Conservation (phyloP, 1,140 invertebrate species). For the Drosophila mojavensis region DNA sequence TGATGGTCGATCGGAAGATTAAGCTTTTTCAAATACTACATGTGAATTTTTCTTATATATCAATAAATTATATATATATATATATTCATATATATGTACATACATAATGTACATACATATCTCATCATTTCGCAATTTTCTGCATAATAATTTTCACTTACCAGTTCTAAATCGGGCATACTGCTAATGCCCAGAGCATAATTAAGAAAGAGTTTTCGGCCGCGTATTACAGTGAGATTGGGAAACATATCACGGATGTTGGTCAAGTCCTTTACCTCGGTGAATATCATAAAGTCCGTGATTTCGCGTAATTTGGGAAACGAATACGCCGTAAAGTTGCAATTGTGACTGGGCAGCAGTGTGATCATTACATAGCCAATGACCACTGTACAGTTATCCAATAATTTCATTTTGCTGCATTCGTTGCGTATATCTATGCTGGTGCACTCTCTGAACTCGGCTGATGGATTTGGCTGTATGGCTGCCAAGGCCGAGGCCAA, state of each 20-base stretch:
- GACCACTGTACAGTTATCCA: slow-evolving; percentile 92
- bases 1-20: too few relatives aligned
- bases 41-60: not conserved
- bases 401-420: slow-evolving; percentile 87
- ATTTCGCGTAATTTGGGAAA: slow-evolving; percentile 85
- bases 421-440: slow-evolving; percentile 93
- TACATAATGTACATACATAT: too few relatives aligned
- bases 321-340: slow-evolving; percentile 49
- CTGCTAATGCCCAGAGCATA: slow-evolving; percentile 92
- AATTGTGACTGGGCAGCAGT: slow-evolving; percentile 32
- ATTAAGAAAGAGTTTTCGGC: slow-evolving; percentile 93
- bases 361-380: slow-evolving; percentile 90
- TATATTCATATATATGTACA: too few relatives aligned
- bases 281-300: slow-evolving; percentile 87
- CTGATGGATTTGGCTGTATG: not conserved
- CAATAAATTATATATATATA: not conserved
- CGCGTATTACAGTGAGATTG: slow-evolving; percentile 96
- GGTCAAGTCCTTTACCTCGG: slow-evolving; percentile 90
- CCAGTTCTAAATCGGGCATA: slow-evolving; percentile 65
- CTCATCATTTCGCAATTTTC: not conserved
- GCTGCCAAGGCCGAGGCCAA: not conserved
- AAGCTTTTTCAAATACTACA: too few relatives aligned
- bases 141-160: slow-evolving; percentile 21
- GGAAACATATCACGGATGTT: slow-evolving; percentile 94
- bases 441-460: slow-evolving; percentile 85